phyloP scores from a whole-genome alignment of 1,140 invertebrate genomes.

The Homalodisca vitripennis region DNA sequence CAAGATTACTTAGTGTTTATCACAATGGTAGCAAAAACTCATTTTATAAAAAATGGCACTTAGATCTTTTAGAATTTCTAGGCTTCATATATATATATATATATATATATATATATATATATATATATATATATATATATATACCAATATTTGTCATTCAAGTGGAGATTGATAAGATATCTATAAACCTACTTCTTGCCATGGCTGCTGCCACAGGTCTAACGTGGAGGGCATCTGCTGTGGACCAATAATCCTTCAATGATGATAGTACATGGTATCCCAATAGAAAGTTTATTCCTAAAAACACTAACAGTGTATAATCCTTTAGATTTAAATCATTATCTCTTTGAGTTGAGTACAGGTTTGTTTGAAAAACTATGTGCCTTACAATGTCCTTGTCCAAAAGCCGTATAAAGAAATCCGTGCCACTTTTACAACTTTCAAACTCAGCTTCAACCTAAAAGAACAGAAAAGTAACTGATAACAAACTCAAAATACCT shows the following conservation, averaged over 20 bases:
- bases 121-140: too few species aligned
- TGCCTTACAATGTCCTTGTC: not conserved
- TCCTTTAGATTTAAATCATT: not conserved
- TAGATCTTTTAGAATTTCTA: too few species aligned
- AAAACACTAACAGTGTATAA: not conserved
- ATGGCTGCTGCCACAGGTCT: constrained; percentile 21
- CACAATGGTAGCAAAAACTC: too few species aligned
- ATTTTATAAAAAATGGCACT: too few species aligned
- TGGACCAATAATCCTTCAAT: not conserved
- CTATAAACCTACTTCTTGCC: constrained; percentile 22
- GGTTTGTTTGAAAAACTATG: not conserved
- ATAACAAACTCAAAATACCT: too few species aligned
- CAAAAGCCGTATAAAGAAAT: not conserved
- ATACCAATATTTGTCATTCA: not conserved
- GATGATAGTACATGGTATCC: not conserved
- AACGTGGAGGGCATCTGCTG: not conserved
- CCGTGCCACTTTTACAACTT: not conserved
- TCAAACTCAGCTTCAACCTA: not conserved
- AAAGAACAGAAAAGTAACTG: too few species aligned
- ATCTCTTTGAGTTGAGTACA: not conserved
- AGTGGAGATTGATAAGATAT: constrained; percentile 27
- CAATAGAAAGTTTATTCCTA: not conserved
- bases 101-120: too few species aligned
- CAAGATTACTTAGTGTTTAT: too few species aligned
- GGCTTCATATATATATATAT: too few species aligned